A percentile compares a stretch with the other conserved stretches of the same genome.
Evolutionary conservation across 2,113 vertebrate genomes (phyloP).

Genomic region (Centropus unirufus): DNA sequence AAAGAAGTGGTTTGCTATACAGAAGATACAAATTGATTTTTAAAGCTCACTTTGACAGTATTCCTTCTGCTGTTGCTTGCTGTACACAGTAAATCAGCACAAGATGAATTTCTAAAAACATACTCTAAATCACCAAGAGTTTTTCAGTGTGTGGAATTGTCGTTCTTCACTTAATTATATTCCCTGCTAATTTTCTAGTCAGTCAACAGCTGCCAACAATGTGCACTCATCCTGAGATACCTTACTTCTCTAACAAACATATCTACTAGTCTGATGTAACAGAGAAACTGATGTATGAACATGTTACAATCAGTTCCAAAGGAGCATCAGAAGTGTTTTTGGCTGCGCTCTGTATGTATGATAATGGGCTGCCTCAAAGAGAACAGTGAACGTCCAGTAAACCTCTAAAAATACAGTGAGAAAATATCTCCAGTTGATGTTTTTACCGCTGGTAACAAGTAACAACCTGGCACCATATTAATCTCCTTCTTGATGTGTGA

Average conservation of each 20-base stretch:
- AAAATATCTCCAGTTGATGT: not conserved
- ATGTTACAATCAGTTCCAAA: not conserved
- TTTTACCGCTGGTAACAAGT: not conserved
- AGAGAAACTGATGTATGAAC: not conserved
- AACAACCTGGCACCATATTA: not conserved
- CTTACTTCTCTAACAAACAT: not conserved
- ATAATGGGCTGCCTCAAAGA: not conserved
- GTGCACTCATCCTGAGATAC: not conserved
- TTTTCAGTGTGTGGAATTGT: not conserved
- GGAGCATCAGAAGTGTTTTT: not conserved
- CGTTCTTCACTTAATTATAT: not conserved
- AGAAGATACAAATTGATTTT: conserved; percentile 17
- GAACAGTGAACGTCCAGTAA: not conserved
- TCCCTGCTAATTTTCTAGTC: not conserved
- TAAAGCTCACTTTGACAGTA: not conserved
- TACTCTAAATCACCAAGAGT: not conserved
- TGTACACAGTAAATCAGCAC: not conserved
- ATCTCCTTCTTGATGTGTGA: not conserved
- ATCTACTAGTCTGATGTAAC: not conserved
- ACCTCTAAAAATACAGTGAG: not conserved
- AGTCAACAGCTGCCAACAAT: not conserved
- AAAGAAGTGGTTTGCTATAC: not conserved
- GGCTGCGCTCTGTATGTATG: not conserved
- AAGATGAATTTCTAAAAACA: not conserved
- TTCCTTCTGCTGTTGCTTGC: conserved; percentile 1